Evolutionary conservation across 2,797 vertebrate genomes (phyloP).

Genomic region (Denticeps clupeoides): DNA sequence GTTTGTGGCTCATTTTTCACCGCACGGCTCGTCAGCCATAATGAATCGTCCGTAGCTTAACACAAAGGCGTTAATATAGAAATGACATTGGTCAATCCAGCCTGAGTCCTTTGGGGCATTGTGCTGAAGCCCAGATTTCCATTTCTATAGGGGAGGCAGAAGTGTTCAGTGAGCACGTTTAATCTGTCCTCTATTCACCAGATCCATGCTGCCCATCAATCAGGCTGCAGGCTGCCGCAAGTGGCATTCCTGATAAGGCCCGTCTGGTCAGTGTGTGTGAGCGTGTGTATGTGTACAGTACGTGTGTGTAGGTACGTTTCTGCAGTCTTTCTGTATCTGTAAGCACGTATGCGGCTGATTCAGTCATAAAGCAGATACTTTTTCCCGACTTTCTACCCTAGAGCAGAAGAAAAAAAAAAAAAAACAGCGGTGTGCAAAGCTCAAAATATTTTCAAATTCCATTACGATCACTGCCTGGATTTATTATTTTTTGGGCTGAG

Average conservation of each 20-base stretch:
- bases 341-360: conserved; percentile 2
- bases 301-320: background rate
- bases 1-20: conserved; percentile 30
- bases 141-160: conserved; percentile 11
- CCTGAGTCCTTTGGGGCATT: background rate
- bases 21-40: conserved; percentile 2
- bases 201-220: conserved; percentile 18
- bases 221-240: conserved; percentile 4
- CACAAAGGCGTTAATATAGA: conserved; percentile 22
- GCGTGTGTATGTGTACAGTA: background rate
- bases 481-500: too few relatives aligned
- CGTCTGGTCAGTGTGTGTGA: background rate
- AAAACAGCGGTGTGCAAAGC: conserved; percentile 13
- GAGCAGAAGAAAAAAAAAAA: conserved; percentile 1
- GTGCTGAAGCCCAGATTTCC: conserved; percentile 11
- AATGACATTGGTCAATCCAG: conserved; percentile 4
- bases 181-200: conserved; percentile 27
- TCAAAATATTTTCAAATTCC: conserved; percentile 15
- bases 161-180: background rate
- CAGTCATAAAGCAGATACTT: background rate
- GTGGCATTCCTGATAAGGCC: background rate
- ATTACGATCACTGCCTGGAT: conserved; percentile 20
- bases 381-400: conserved; percentile 11
- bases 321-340: background rate
- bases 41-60: conserved; percentile 16